Conservation (phyloP, 2,113 vertebrate species). For the Crypturellus undulatus region DNA sequence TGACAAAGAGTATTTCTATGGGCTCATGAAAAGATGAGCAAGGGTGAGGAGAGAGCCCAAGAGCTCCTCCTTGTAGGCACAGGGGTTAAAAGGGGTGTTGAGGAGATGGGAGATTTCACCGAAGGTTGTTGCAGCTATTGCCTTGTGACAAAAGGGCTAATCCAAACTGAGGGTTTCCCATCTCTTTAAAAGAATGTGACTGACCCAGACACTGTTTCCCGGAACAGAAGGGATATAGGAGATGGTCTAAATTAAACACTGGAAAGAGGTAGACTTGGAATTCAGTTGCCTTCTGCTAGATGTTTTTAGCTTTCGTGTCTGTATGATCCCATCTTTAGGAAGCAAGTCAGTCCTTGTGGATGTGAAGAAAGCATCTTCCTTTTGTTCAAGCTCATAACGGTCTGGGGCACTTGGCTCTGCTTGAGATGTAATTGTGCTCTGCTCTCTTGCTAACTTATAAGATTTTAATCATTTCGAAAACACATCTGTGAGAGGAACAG, state of each 20-base stretch:
- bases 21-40: not conserved
- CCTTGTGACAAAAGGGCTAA: not conserved
- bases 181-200: not conserved
- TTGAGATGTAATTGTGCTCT: not conserved
- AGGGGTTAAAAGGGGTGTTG: not conserved
- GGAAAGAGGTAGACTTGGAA: not conserved
- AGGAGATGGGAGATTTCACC: not conserved
- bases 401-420: not conserved
- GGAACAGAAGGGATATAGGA: not conserved
- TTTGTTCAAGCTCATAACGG: not conserved
- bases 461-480: slow-evolving; percentile 56
- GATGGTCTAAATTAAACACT: not conserved
- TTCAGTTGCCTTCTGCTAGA: not conserved
- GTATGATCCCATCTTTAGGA: not conserved
- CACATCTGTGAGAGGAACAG: slow-evolving; percentile 37
- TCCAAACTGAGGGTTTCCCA: fast-evolving
- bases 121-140: not conserved
- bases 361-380: not conserved
- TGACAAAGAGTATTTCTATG: not conserved
- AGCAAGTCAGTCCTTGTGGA: not conserved
- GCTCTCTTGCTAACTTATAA: not conserved
- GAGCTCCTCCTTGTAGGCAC: not conserved
- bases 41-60: not conserved
- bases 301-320: not conserved
- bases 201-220: not conserved